Evolutionary conservation across 1,140 invertebrate species (phyloP).

Genomic region (Pseudomyrmex sp.): DNA sequence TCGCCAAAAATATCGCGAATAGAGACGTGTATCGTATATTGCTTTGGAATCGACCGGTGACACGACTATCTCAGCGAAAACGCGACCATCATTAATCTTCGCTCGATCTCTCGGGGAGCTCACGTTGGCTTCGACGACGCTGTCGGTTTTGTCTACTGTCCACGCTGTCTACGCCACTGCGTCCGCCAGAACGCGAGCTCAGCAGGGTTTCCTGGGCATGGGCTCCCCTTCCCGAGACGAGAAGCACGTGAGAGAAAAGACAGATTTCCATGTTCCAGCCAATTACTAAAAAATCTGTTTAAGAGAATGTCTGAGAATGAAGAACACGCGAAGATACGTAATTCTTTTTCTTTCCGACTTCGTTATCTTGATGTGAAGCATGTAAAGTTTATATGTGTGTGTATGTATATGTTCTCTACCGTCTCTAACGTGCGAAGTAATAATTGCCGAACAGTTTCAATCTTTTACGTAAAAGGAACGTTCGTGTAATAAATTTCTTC

Average conservation of each 20-base stretch:
- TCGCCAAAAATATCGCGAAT: conserved; percentile 60
- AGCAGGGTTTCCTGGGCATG: conserved; percentile 25
- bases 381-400: neutral
- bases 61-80: conserved; percentile 73
- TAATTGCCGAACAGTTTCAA: conserved; percentile 10
- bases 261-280: conserved; percentile 42
- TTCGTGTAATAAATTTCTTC: neutral
- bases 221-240: neutral
- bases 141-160: conserved; percentile 27
- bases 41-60: conserved; percentile 74
- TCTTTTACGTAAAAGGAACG: neutral
- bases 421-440: conserved; percentile 21
- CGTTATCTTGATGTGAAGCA: conserved; percentile 13
- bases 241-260: conserved; percentile 30
- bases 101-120: conserved; percentile 42
- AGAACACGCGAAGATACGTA: conserved; percentile 21
- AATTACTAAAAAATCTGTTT: conserved; percentile 63
- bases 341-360: neutral
- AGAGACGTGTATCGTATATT: conserved; percentile 69
- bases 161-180: conserved; percentile 49
- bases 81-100: conserved; percentile 82
- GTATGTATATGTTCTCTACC: neutral
- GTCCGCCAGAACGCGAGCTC: neutral
- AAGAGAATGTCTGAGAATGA: conserved; percentile 7
- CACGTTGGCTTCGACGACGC: conserved; percentile 50